Percentiles rank a stretch among this genome's conserved stretches.
Evolutionary conservation across 2,888 invertebrate genomes (phyloP).

Genomic region (Aleiodes testaceus): DNA sequence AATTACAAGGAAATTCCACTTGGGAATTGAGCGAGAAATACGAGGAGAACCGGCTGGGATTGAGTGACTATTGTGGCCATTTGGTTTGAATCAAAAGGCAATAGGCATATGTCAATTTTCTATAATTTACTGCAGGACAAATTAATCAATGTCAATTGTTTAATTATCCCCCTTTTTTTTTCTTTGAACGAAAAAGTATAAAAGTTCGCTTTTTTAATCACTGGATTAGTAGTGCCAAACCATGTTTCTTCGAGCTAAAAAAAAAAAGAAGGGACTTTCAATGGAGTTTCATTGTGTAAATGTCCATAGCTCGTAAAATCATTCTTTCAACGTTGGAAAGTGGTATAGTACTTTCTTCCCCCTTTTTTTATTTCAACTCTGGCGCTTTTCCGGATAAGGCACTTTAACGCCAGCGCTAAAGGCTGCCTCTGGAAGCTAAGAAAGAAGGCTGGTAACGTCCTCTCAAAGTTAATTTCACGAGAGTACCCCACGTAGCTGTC

Average conservation of each 20-base stretch:
- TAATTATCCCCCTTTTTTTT: background rate
- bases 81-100: conserved; percentile 16
- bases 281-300: conserved; percentile 28
- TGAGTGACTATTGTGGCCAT: conserved; percentile 39
- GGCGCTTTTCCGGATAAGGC: conserved; percentile 19
- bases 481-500: conserved; percentile 28
- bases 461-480: conserved; percentile 29
- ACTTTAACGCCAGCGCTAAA: conserved; percentile 28
- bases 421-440: background rate
- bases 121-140: conserved; percentile 10
- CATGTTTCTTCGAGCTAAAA: conserved; percentile 8
- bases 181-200: background rate
- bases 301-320: conserved; percentile 25
- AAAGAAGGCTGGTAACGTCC: conserved; percentile 6
- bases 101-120: conserved; percentile 31
- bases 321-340: conserved; percentile 21
- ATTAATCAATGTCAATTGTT: too few species aligned
- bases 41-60: conserved; percentile 40
- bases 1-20: conserved; percentile 56
- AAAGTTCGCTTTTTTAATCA: conserved; percentile 8
- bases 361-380: conserved; percentile 1
- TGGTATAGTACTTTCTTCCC: background rate
- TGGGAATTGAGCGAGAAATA: conserved; percentile 48
- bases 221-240: conserved; percentile 25
- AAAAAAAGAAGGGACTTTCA: conserved; percentile 4